A percentile compares a stretch with the other conserved stretches of the same genome.
Evolutionary conservation across 2,113 vertebrate species (phyloP).

Genomic region (Carettochelys insculpta): DNA sequence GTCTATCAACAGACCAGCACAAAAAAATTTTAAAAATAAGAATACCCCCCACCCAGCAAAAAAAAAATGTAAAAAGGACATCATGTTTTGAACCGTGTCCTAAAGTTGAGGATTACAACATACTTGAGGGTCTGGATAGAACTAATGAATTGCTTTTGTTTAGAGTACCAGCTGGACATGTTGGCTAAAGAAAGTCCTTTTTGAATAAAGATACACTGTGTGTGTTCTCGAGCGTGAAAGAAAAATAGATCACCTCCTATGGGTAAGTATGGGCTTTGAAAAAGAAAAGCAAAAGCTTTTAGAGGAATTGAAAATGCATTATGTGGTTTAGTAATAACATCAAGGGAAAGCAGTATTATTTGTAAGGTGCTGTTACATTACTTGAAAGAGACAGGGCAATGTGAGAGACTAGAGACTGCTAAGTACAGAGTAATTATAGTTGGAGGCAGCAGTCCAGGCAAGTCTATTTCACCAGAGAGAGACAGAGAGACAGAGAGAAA

Average conservation of each 20-base stretch:
- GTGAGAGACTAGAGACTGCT: not conserved
- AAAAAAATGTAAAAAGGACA: not conserved
- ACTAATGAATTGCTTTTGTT: not conserved
- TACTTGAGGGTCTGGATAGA: not conserved
- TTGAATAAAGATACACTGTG: not conserved
- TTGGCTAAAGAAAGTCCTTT: not conserved
- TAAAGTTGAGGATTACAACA: not conserved
- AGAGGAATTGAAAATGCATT: not conserved
- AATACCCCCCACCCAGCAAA: too few relatives aligned
- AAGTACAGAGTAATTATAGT: not conserved
- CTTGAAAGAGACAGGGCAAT: not conserved
- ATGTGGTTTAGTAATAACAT: not conserved
- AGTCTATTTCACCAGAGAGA: not conserved
- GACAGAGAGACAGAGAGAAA: not conserved
- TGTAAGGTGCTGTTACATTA: not conserved
- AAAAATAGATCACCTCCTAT: not conserved
- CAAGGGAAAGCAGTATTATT: not conserved
- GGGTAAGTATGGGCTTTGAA: not conserved
- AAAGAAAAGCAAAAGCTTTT: not conserved
- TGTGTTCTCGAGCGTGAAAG: not conserved
- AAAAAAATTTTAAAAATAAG: not conserved
- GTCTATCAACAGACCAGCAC: not conserved
- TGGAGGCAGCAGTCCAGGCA: not conserved
- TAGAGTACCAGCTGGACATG: not conserved
- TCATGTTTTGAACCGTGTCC: not conserved